Evolutionary conservation across 2,113 vertebrate genomes (phyloP), one percentile per base, ranked within the genome.

Genomic region (Zosterops borbonicus): DNA sequence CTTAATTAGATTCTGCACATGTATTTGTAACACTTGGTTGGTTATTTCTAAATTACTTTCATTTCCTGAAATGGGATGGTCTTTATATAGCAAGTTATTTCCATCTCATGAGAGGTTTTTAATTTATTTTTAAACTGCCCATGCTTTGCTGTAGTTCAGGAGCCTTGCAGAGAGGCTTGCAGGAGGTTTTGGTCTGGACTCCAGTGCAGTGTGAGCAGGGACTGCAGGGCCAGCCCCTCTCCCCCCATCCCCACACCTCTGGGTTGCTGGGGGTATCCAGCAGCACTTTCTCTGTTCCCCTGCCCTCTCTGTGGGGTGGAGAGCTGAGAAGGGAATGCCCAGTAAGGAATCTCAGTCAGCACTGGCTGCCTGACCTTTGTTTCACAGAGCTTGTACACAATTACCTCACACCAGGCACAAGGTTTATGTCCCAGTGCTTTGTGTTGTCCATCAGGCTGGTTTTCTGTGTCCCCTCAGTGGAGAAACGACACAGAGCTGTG

Each of bases 21-120:
- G 69, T 55, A 74, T 93, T 95, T 87, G 84, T 74, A 94, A 95
- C 94, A 71, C 93, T 91, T 27, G 88, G 90, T 63, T 90, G 59
- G 55, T 80, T 96, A 80, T 83, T 86, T 88, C 78, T 84, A 89
- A 87, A 78, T 83, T 64, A 44, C 91, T 76, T 80, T 77, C 71
- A 42, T 92, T 96, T 95, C 63, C 77, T 73, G 68, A 87, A 83
- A 92, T 41, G 59, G 42, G 47, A 47, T 94, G 75, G 44, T 79
- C 83, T 95, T 95, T 96, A 84, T 79, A 76, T 17, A 85, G 70
- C 37, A 60, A 84, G 14, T 20, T 55, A 76, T 87, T 95, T 89
- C 53, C 50, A 62, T 39, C 55, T 73, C 33, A 1, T 25, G 22
- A 71, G 25, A 31, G 49, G 33, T 35, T 86, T 70, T 41, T 12